Percentiles rank a stretch among this genome's conserved stretches.
Evolutionary conservation across 2,797 vertebrate species (phyloP).

Genomic region (Coilia nasus): DNA sequence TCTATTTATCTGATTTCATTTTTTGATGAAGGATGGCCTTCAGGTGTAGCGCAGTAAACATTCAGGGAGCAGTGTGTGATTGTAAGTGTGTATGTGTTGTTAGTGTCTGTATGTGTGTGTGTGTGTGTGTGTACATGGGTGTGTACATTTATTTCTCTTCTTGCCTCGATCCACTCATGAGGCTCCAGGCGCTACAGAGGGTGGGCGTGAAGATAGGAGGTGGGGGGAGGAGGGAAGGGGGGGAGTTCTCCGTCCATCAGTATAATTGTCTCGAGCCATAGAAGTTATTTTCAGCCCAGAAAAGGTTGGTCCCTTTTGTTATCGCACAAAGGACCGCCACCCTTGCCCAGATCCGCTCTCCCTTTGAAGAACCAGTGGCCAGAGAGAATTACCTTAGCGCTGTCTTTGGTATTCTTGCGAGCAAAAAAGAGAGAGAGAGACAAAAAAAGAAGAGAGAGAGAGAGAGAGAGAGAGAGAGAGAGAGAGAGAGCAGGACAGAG

Average conservation of each 20-base stretch:
- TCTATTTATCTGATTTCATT: background rate
- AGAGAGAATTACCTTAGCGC: slow-evolving; percentile 61
- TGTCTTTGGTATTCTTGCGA: slow-evolving; percentile 38
- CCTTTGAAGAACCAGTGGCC: slow-evolving; percentile 65
- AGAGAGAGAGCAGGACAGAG: background rate
- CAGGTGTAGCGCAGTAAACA: background rate
- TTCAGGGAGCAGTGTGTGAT: background rate
- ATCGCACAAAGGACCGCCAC: slow-evolving; percentile 60
- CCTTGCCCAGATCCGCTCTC: slow-evolving; percentile 50
- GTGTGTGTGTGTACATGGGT: slow-evolving; percentile 12
- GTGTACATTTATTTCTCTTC: slow-evolving; percentile 41
- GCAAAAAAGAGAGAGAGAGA: slow-evolving; percentile 8
- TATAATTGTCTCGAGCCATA: slow-evolving; percentile 67
- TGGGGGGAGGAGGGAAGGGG: slow-evolving; percentile 50
- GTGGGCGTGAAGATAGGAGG: slow-evolving; percentile 20
- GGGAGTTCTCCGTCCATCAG: slow-evolving; percentile 64
- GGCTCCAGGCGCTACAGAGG: slow-evolving; percentile 32
- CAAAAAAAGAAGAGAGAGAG: background rate
- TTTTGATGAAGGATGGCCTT: background rate
- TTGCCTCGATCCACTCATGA: slow-evolving; percentile 32
- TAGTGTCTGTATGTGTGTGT: background rate
- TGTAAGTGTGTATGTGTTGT: background rate
- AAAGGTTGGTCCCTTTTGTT: slow-evolving; percentile 64
- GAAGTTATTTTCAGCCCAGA: slow-evolving; percentile 62
- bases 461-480: slow-evolving; percentile 3